Base-by-base conservation (phyloP, 2,113 vertebrate genomes). In the Eublepharis macularius region DNA sequence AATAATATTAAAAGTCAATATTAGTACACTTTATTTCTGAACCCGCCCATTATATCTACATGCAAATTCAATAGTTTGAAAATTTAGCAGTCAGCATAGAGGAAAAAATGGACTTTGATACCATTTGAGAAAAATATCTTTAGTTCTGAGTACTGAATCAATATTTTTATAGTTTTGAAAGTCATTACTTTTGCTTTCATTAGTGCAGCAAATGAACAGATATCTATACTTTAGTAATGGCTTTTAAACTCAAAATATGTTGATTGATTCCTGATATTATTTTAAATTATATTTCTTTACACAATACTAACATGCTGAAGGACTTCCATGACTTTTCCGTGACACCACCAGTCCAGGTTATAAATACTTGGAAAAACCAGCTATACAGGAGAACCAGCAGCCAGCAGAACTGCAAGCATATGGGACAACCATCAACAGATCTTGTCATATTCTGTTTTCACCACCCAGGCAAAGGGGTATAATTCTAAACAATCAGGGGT, bases 111-210 rank as follows among this genome's bases (percentile, higher is more conserved):
- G 49, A 34, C 82, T 29, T 49, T 36, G 45, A 89, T 21, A 82
- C 14, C 11, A 87, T 65, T 73, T 82, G 60, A 6, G 84, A 68
- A 80, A 92, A 89, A 69, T 49, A 90, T 41, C 89, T 63, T 73
- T 85, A 54, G 43, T 45, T 84, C 73, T 79, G 57, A 83, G 85
- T 87, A 10, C 83, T 85, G 78, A 78, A 16, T 77, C 45, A 77
- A 74, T 57, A 91, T 77, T 88, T 74, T 63, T 87, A 8, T 54
- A 66, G 78, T 6, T 80, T 66, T 57, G 36, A 75, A 83, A 88
- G 77, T 76, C 75, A 86, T 88, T 84, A 84, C 72, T 80, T 92
- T 57, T 81, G n/a, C 41, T 85, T 87, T 77, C 81, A 82, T 82
- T 85, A 75, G 79, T 63, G 70, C 39, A 41, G 29, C 49, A 57